Evolutionary conservation across 2,797 vertebrate genomes (phyloP).

Genomic region (Tragelaphus oryx): DNA sequence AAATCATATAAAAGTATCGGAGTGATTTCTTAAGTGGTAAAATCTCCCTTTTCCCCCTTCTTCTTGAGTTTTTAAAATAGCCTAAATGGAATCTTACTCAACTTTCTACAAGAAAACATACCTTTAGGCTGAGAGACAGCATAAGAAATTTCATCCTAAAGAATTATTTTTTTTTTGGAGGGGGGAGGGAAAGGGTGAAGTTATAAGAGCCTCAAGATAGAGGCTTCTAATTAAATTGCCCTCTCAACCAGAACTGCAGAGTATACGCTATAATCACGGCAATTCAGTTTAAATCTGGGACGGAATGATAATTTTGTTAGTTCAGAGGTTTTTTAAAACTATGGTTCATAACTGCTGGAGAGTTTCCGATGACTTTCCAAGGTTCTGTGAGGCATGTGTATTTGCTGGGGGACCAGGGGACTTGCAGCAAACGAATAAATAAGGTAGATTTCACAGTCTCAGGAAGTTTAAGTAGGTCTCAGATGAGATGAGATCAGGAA

Average conservation of each 20-base stretch:
- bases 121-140: conserved; percentile 56
- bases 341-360: conserved; percentile 51
- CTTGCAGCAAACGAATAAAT: conserved; percentile 37
- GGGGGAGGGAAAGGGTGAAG: background rate
- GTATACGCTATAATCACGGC: conserved; percentile 34
- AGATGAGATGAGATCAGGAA: background rate
- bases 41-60: conserved; percentile 27
- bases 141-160: conserved; percentile 69
- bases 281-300: conserved; percentile 67
- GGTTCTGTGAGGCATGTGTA: conserved; percentile 12
- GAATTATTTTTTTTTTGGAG: conserved; percentile 39
- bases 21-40: conserved; percentile 57
- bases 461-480: conserved; percentile 59
- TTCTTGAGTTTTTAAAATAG: conserved; percentile 68
- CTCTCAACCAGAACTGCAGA: conserved; percentile 65
- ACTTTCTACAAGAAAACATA: conserved; percentile 61
- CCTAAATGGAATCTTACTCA: conserved; percentile 63
- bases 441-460: conserved; percentile 48
- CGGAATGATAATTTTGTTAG: conserved; percentile 70
- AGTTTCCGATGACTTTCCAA: conserved; percentile 54
- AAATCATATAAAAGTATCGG: background rate
- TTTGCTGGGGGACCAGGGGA: conserved; percentile 58
- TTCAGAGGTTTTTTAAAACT: conserved; percentile 63
- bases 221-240: conserved; percentile 74
- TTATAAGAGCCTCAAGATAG: conserved; percentile 67